Evolutionary conservation across 2,113 vertebrate genomes (phyloP).

Genomic region (Promerops cafer): DNA sequence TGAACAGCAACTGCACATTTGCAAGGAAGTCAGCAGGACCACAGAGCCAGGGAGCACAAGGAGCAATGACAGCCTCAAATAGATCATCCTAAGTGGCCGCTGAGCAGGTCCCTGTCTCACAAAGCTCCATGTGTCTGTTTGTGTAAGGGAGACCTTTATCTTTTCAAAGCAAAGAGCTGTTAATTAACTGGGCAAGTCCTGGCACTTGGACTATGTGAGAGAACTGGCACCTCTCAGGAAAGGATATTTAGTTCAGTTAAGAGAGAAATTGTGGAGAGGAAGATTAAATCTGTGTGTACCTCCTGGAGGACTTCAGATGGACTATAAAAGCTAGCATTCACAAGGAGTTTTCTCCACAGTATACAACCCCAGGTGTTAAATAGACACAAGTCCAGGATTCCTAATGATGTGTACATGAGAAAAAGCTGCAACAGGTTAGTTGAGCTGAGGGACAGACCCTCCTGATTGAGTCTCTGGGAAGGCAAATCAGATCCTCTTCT

Average conservation of each 20-base stretch:
- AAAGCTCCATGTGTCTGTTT: not conserved
- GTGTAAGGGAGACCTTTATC: not conserved
- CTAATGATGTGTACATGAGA: not conserved
- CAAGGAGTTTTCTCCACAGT: not conserved
- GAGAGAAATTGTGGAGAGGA: not conserved
- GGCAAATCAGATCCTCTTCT: not conserved
- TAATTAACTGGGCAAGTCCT: not conserved
- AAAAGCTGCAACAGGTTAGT: not conserved
- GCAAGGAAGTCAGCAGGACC: not conserved
- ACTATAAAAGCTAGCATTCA: not conserved
- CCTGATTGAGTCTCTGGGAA: fast-evolving
- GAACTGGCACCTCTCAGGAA: not conserved
- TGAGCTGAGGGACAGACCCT: not conserved
- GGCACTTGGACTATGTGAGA: not conserved
- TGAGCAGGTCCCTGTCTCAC: not conserved
- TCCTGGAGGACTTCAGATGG: not conserved
- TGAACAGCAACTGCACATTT: not conserved
- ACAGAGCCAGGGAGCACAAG: fast-evolving
- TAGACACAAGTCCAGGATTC: not conserved
- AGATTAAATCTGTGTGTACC: not conserved
- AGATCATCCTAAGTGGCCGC: not conserved
- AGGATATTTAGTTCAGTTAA: not conserved
- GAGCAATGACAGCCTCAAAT: not conserved
- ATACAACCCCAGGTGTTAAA: not conserved
- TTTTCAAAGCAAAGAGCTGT: not conserved